These are phyloP conservation scores for Bostrychus sinensis DNA, from an alignment of 2,113 vertebrate genomes.

Conservation along the genomic window DNA sequence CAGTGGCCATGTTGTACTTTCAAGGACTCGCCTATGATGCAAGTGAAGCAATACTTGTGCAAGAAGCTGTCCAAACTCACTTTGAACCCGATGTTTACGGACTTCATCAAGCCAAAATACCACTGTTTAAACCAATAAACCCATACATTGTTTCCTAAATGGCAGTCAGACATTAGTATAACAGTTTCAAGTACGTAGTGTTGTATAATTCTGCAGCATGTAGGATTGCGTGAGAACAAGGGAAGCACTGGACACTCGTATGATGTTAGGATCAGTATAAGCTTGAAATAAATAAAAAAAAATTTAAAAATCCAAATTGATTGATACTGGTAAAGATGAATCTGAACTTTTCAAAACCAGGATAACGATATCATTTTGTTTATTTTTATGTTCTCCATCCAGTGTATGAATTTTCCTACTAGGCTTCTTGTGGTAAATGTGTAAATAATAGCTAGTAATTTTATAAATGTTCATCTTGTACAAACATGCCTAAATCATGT, in stretches of 20 bases:
- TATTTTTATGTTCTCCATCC: constrained; percentile 21
- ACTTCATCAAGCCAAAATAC: constrained; percentile 41
- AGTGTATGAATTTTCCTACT: constrained; percentile 72
- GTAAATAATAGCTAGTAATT: constrained; percentile 76
- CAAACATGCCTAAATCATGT: constrained; percentile 50
- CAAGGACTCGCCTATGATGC: constrained; percentile 48
- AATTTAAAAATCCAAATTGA: neutral
- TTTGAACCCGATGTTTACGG: constrained; percentile 20
- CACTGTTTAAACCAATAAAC: constrained; percentile 36
- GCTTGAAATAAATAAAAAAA: constrained; percentile 8
- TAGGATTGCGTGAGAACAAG: constrained; percentile 59
- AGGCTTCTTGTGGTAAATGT: constrained; percentile 82
- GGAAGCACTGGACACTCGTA: constrained; percentile 17
- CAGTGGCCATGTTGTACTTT: constrained; percentile 43
- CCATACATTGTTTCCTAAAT: constrained; percentile 73
- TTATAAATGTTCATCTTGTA: constrained; percentile 76
- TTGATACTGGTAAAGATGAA: constrained; percentile 10
- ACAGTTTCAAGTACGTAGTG: constrained; percentile 58
- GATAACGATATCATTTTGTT: constrained; percentile 7
- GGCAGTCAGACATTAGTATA: constrained; percentile 66
- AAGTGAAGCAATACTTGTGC: constrained; percentile 78
- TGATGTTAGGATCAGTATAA: neutral
- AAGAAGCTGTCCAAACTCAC: neutral
- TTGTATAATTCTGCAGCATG: constrained; percentile 70
- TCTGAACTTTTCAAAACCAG: constrained; percentile 6